Evolutionary conservation across 2,113 vertebrate genomes (phyloP), one percentile per base, ranked within the genome.

Genomic region (Alosa alosa): DNA sequence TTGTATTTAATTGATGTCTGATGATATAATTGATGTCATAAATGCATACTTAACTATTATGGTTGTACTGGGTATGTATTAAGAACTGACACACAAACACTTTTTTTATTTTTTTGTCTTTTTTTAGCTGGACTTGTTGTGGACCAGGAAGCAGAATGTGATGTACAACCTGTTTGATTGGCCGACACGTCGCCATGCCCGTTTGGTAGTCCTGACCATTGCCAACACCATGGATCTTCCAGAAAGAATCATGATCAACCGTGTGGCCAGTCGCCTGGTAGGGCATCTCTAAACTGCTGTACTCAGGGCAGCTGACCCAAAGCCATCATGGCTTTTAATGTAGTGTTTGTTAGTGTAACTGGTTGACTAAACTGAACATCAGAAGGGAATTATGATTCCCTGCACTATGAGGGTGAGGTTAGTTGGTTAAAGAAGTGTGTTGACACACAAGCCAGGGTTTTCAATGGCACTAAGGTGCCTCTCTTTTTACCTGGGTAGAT

Each of bases 141-240:
- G 98, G 98, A 99, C 98, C 25, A 94, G 96, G 89, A 99, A 99
- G 88, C 98, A 99, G 94, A 96, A 99, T 0, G 95, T 99, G 31
- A 95, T 99, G 96, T 99, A 99, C 91, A 98, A 97, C 84, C 95
- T 99, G 84, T 99, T 99, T 83, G 97, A 99, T 86, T 99, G 98
- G 98, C 98, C 98, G 0, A 96, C 96, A 18, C 94, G 96, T 4
- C 96, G 96, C 20, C 93, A 96, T 41, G 96, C 98, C 31, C 96
- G 89, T 83, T 93, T 99, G 85, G 97, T 99, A 87, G 97, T 99
- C 36, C 93, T 99, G 90, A 95, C 98, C 83, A 97, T 99, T 68
- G 98, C 98, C 81, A 99, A 99, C 94, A 99, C 98, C 55, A 99
- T 99, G 98, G 98, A 99, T 92, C 94, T 99, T 84, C 98, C 98